These are phyloP conservation scores for Solea solea DNA, from an alignment of 2,113 vertebrate genomes.

Conservation along the genomic window DNA sequence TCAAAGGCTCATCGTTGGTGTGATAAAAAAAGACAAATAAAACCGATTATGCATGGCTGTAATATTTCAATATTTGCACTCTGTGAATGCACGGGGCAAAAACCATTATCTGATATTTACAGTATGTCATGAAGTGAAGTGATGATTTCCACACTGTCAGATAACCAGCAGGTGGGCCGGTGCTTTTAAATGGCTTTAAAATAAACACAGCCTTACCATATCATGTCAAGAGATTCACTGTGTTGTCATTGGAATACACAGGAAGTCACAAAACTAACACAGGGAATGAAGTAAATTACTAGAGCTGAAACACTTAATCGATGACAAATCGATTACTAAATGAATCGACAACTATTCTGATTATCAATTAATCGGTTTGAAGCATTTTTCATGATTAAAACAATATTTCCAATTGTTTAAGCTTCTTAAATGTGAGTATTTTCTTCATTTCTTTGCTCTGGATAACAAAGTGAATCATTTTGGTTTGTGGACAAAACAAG, in stretches of 20 bases:
- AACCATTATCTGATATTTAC: constrained; percentile 60
- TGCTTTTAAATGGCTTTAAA: constrained; percentile 63
- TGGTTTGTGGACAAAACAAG: no score
- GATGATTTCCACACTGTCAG: constrained; percentile 47
- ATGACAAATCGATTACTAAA: no score
- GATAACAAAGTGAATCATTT: no score
- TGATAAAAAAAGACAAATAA: constrained; percentile 15
- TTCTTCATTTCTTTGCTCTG: no score
- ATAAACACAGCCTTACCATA: constrained; percentile 58
- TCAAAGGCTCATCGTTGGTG: constrained; percentile 20
- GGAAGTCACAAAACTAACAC: constrained; percentile 35
- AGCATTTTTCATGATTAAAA: no score
- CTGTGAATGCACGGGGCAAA: constrained; percentile 2
- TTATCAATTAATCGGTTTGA: no score
- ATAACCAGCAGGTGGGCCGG: constrained; percentile 51
- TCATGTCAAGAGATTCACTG: constrained; percentile 53
- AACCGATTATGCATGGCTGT: constrained; percentile 23
- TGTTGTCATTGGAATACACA: constrained; percentile 62
- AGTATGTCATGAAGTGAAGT: constrained; percentile 58
- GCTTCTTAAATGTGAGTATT: no score
- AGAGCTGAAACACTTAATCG: no score
- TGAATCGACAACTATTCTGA: no score
- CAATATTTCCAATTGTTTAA: no score
- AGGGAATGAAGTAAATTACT: constrained; percentile 16
- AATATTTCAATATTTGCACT: constrained; percentile 19